These are phyloP conservation scores for Ephestia elutella DNA, from an alignment of 1,140 invertebrate genomes.

Conservation along the genomic window DNA sequence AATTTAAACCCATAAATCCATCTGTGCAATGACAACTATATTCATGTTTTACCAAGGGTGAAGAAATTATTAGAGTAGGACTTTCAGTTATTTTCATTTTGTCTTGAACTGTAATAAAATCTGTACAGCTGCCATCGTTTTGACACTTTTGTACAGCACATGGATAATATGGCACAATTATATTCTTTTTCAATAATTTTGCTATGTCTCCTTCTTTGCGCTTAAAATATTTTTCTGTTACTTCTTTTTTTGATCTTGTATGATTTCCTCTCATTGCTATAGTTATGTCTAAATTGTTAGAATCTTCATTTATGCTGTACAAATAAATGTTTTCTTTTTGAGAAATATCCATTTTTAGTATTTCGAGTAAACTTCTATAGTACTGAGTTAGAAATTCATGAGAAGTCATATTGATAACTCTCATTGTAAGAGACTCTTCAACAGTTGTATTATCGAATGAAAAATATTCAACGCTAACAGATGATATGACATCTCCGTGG, in stretches of 20 bases:
- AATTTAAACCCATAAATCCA: constrained; percentile 85
- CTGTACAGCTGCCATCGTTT: constrained; percentile 85
- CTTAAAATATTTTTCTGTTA: constrained; percentile 78
- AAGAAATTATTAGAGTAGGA: constrained; percentile 85
- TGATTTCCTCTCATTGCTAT: constrained; percentile 77
- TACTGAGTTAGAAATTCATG: constrained; percentile 83
- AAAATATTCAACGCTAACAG: constrained; percentile 87
- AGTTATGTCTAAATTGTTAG: constrained; percentile 80
- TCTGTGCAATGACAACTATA: constrained; percentile 86
- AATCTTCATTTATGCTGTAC: constrained; percentile 83
- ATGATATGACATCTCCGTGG: constrained; percentile 88
- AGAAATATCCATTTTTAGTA: constrained; percentile 79
- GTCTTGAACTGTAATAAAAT: constrained; percentile 81
- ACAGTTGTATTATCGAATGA: constrained; percentile 87
- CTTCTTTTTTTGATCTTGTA: constrained; percentile 77
- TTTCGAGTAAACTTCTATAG: constrained; percentile 83
- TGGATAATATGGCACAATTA: constrained; percentile 82
- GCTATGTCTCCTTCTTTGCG: constrained; percentile 79
- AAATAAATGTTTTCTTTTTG: constrained; percentile 79
- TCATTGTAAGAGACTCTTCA: constrained; percentile 86
- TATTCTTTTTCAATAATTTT: constrained; percentile 74
- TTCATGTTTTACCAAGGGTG: constrained; percentile 84
- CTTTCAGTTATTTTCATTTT: constrained; percentile 84
- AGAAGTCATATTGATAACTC: constrained; percentile 82
- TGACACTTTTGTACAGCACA: constrained; percentile 82